Evolutionary conservation across 2,888 invertebrate genomes (phyloP).

Genomic region (Drosophila monieri): DNA sequence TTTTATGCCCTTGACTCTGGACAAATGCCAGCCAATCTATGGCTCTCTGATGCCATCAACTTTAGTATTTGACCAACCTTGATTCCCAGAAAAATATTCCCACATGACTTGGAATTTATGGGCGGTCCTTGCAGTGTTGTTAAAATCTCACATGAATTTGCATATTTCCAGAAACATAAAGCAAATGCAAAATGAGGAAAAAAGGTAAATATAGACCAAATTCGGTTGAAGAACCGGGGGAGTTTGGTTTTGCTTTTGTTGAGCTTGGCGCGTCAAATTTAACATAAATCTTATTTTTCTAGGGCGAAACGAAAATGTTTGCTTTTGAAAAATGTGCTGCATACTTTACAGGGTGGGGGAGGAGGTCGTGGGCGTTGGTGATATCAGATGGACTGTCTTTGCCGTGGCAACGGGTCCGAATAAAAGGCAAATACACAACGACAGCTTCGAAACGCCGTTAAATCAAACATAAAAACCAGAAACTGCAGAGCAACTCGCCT

Average conservation of each 20-base stretch:
- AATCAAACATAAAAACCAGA: conserved; percentile 49
- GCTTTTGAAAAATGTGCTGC: conserved; percentile 28
- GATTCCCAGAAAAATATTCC: conserved; percentile 7
- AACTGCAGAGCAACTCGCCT: conserved; percentile 28
- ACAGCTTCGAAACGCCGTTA: conserved; percentile 44
- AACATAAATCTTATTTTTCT: conserved; percentile 56
- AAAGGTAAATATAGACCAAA: conserved; percentile 40
- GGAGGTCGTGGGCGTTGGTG: neutral
- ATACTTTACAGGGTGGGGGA: conserved; percentile 11
- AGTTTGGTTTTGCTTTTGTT: conserved; percentile 35
- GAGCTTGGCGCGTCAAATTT: conserved; percentile 47
- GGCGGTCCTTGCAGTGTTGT: conserved; percentile 36
- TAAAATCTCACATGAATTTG: conserved; percentile 43
- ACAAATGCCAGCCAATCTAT: conserved; percentile 34
- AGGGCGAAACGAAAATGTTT: conserved; percentile 30
- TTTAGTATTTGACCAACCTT: conserved; percentile 13
- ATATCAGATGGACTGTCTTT: conserved; percentile 32
- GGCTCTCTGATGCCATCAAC: conserved; percentile 18
- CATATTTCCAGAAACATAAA: conserved; percentile 38
- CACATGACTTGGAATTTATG: conserved; percentile 33
- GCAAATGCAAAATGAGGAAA: conserved; percentile 12
- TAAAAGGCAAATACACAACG: conserved; percentile 41
- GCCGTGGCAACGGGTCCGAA: conserved; percentile 57
- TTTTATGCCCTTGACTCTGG: conserved; percentile 38
- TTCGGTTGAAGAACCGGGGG: conserved; percentile 18